Percentiles rank a stretch among this genome's conserved stretches.
Conservation (phyloP, 2,888 invertebrate species). For the Perithous albicinctus region DNA sequence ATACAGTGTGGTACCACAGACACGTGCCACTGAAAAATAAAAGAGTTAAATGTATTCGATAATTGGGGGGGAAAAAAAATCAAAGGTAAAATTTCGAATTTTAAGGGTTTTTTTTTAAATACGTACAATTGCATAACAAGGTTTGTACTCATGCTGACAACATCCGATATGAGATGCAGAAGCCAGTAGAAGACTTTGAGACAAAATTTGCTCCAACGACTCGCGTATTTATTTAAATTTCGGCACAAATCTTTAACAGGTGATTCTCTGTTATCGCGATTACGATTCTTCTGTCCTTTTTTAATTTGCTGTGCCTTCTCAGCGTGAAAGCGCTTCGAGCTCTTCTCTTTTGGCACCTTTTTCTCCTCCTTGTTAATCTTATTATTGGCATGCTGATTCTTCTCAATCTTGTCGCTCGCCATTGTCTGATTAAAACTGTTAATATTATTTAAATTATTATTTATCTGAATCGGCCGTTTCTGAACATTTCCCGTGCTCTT, state of each 20-base stretch:
- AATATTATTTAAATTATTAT: conserved; percentile 79
- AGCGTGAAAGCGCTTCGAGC: conserved; percentile 84
- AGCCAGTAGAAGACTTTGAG: conserved; percentile 90
- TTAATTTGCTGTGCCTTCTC: conserved; percentile 84
- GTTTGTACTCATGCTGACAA: conserved; percentile 91
- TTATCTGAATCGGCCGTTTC: conserved; percentile 80
- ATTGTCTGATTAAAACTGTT: conserved; percentile 79
- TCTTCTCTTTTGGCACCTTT: conserved; percentile 84
- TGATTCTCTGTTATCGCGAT: conserved; percentile 84
- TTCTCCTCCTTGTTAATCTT: conserved; percentile 85
- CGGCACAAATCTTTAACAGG: conserved; percentile 80
- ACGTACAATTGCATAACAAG: conserved; percentile 91
- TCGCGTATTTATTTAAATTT: conserved; percentile 85
- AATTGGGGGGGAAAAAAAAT: conserved; percentile 29
- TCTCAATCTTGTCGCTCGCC: conserved; percentile 79
- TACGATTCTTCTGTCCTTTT: conserved; percentile 86
- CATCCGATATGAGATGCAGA: conserved; percentile 91
- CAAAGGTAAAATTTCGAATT: background rate
- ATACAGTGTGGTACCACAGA: conserved; percentile 81
- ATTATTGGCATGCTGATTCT: conserved; percentile 85
- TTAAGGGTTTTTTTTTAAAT: conserved; percentile 43
- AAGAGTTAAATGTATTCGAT: conserved; percentile 48
- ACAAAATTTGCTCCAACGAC: conserved; percentile 86
- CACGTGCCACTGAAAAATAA: conserved; percentile 79
- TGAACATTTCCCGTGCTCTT: conserved; percentile 75